phyloP scores from a whole-genome alignment of 1,140 invertebrate species.

The Drosophila ohnishii region DNA sequence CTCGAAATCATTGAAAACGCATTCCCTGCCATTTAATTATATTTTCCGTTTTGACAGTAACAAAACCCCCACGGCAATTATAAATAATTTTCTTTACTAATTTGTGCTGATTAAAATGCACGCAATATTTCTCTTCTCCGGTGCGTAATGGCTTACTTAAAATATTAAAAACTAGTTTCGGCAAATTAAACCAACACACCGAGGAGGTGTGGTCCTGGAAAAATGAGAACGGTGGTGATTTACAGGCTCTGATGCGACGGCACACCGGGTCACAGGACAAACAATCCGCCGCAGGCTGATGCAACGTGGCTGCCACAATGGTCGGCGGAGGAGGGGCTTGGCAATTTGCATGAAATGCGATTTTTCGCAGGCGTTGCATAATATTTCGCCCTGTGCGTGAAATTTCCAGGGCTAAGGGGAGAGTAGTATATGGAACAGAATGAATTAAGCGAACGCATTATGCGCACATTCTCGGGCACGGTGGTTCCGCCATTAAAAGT shows the following conservation, averaged over 20 bases:
- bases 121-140: neutral
- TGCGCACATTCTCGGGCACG: constrained; percentile 6
- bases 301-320: constrained; percentile 14
- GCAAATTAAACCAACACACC: constrained; percentile 2
- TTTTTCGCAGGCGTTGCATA: constrained; percentile 20
- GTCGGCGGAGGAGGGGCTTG: neutral
- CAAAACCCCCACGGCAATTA: neutral
- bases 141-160: neutral
- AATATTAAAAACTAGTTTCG: constrained; percentile 16
- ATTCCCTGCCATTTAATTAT: neutral
- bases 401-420: neutral
- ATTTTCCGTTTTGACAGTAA: neutral
- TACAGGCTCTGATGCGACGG: neutral
- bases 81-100: neutral
- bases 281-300: constrained; percentile 10
- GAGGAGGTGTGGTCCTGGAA: neutral
- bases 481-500: constrained; percentile 14
- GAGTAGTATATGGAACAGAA: constrained; percentile 7
- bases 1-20: neutral
- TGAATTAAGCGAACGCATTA: constrained; percentile 19
- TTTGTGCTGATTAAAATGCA: constrained; percentile 1
- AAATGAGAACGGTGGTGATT: neutral
- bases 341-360: constrained; percentile 19
- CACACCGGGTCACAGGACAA: constrained; percentile 5
- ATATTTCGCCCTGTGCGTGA: constrained; percentile 1